Base-by-base conservation (phyloP, 1,140 invertebrate genomes). In the Ectropis grisescens region DNA sequence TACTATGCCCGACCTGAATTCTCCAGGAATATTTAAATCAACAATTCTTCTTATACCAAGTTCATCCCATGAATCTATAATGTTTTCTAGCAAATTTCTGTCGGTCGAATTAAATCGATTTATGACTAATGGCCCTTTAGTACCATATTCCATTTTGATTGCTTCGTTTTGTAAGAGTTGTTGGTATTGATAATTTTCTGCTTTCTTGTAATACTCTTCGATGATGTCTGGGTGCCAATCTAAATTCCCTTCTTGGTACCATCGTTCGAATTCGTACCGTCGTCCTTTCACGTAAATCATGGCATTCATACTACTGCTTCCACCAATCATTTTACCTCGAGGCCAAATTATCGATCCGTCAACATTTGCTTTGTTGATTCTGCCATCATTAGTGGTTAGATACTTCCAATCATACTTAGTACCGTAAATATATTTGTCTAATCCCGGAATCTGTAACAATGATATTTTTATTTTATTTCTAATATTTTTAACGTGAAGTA, bases 261-360 rank as follows among this genome's bases (percentile, higher is more conserved):
- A 95, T 26, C 75, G 59, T 29, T 87, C 70, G 40, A 81, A 88
- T 41, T 89, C 87, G 24, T 53, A 11, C 2, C 82, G 74, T 46
- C 90, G 85, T 4, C 91, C 92, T 30, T 89, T 69, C 0, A 90
- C 83, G 65, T 92, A 93, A 12, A 90, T 84, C 91, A 94, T 93
- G 1, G 85, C 91, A 72, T 95, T 95, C 1, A 92, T 85, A 0
- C 84, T 86, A 0, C 88, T 89, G 14, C 85, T 85, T 0, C 94
- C 94, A 2, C 94, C 94, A 1, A 92, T 51, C 29, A 85, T 86
- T 53, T 87, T 89, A 0, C 90, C 91, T 19, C 86, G 83, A 0
- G 87, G 81, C 88, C 88, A 90, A 29, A 70, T 62, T 33, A 88
- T 88, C 2, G 58, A 51, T 19, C 79, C 71, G 6, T 72, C 47